These are phyloP conservation scores for Cyclargus thomasi DNA, from an alignment of 1,140 invertebrate species.

Conservation along the genomic window DNA sequence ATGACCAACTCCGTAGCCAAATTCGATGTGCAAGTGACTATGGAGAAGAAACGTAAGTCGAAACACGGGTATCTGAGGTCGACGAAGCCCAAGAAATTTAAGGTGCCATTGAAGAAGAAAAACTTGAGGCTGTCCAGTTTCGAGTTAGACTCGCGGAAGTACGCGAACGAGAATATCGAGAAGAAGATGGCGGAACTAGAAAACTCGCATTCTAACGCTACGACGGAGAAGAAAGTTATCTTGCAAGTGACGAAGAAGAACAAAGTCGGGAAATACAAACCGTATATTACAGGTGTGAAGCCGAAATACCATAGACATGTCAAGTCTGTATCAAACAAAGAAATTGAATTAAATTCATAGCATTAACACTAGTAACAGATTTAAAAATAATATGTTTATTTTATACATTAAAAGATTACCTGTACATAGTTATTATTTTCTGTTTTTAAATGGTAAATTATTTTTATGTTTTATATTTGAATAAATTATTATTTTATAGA, in stretches of 20 bases:
- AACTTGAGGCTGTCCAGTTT: slow-evolving; percentile 62
- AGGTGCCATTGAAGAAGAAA: slow-evolving; percentile 58
- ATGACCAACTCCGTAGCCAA: slow-evolving; percentile 42
- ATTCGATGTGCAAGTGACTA: slow-evolving; percentile 47
- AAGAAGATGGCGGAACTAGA: slow-evolving; percentile 25
- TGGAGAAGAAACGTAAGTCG: slow-evolving; percentile 31
- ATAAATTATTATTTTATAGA: too few relatives aligned
- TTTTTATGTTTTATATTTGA: too few relatives aligned
- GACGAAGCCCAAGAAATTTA: slow-evolving; percentile 51
- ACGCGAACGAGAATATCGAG: slow-evolving; percentile 34
- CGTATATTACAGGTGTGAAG: slow-evolving; percentile 40
- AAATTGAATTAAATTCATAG: slow-evolving; percentile 28
- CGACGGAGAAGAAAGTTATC: slow-evolving; percentile 39
- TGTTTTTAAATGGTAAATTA: too few relatives aligned
- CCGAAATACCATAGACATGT: slow-evolving; percentile 51
- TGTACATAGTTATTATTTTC: too few relatives aligned
- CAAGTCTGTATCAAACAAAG: slow-evolving; percentile 49
- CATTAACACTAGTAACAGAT: neutral
- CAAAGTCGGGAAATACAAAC: slow-evolving; percentile 50
- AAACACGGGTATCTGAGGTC: slow-evolving; percentile 32
- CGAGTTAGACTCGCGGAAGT: slow-evolving; percentile 48
- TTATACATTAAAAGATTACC: too few relatives aligned
- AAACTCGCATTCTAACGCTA: slow-evolving; percentile 23
- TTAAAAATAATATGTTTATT: too few relatives aligned
- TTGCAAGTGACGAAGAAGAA: slow-evolving; percentile 36